phyloP scores from a whole-genome alignment of 2,888 invertebrate species.

The Microctonus aethiopoides region DNA sequence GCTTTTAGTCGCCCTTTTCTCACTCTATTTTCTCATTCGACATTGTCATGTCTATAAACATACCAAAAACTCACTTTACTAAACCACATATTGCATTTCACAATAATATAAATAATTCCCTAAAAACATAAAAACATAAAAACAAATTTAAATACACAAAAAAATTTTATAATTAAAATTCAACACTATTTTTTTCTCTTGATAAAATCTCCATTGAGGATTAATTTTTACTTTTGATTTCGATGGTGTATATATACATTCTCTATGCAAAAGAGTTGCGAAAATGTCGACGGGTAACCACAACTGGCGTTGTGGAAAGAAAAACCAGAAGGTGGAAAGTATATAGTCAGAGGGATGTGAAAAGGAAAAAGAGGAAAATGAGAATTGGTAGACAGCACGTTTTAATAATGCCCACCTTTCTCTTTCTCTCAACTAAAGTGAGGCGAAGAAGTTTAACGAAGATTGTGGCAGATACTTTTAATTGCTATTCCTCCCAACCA shows the following conservation, averaged over 20 bases:
- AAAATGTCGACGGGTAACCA: constrained; percentile 47
- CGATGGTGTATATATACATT: constrained; percentile 44
- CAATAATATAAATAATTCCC: too few species aligned
- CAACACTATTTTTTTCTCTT: not conserved
- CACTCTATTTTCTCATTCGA: constrained; percentile 41
- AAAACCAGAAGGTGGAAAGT: not conserved
- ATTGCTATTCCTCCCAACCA: constrained; percentile 63
- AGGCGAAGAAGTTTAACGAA: constrained; percentile 64
- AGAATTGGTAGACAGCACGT: constrained; percentile 54
- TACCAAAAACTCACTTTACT: constrained; percentile 21
- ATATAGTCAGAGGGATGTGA: constrained; percentile 23
- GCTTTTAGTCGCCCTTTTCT: constrained; percentile 38
- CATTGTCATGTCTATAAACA: constrained; percentile 14
- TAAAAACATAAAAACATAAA: not conserved
- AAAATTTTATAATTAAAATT: not conserved
- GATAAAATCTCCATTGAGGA: not conserved
- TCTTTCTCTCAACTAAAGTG: constrained; percentile 40
- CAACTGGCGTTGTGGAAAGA: constrained; percentile 28
- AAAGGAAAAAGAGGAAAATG: constrained; percentile 32
- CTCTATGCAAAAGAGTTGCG: constrained; percentile 61
- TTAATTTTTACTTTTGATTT: not conserved
- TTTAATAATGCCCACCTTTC: constrained; percentile 59
- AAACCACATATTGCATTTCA: not conserved
- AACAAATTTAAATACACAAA: not conserved
- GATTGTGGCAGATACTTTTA: constrained; percentile 66